Percentiles rank a stretch among this genome's conserved stretches.
These are phyloP conservation scores for Drosophila nigromelanica DNA, from an alignment of 1,140 invertebrate species.

Conservation along the genomic window DNA sequence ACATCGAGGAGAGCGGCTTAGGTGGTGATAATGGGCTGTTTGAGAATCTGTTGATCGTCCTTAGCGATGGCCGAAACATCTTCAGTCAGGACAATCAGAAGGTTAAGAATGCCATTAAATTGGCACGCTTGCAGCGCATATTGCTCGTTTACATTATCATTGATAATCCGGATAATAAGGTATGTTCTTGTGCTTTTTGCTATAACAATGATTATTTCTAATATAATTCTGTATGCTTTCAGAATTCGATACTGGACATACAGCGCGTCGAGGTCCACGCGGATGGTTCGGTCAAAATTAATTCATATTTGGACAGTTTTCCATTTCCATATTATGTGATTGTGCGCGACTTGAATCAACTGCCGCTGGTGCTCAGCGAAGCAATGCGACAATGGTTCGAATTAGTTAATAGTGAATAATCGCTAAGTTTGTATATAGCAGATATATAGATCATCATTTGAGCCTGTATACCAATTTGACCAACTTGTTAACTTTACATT, in stretches of 20 bases:
- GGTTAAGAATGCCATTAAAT: conserved; percentile 91
- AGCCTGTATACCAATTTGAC: conserved; percentile 6
- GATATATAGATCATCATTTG: not conserved
- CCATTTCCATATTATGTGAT: conserved; percentile 99
- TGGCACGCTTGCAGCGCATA: conserved; percentile 91
- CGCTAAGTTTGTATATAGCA: conserved; percentile 20
- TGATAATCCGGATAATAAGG: conserved; percentile 96
- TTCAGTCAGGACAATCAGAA: conserved; percentile 93
- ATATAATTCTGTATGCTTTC: conserved; percentile 70
- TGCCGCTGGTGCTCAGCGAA: conserved; percentile 96
- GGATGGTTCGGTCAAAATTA: conserved; percentile 85
- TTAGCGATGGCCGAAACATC: conserved; percentile 97
- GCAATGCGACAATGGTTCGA: conserved; percentile 99
- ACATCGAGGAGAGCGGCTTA: conserved; percentile 85
- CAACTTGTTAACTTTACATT: conserved; percentile 3
- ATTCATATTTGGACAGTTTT: conserved; percentile 95
- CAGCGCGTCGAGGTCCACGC: conserved; percentile 89
- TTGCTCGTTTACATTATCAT: conserved; percentile 98
- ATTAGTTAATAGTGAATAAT: conserved; percentile 86
- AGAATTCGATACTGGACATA: conserved; percentile 97
- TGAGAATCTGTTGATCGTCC: conserved; percentile 94
- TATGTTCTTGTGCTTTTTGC: conserved; percentile 80
- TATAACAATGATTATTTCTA: not conserved
- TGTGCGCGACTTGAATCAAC: conserved; percentile 92
- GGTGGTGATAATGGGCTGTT: conserved; percentile 88